These are phyloP conservation scores for Solenopsis fugax DNA, from an alignment of 1,140 invertebrate genomes.

Conservation along the genomic window DNA sequence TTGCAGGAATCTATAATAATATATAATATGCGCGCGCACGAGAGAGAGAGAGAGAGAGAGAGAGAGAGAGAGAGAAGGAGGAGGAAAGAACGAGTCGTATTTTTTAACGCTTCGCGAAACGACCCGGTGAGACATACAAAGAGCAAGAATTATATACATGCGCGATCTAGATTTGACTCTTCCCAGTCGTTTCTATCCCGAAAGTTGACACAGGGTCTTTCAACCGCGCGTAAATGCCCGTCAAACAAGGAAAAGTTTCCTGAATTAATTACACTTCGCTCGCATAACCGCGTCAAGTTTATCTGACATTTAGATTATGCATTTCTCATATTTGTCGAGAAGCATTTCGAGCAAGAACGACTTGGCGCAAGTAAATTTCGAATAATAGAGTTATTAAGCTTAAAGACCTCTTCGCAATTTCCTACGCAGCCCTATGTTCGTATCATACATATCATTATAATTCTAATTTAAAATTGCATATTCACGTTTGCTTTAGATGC, in stretches of 20 bases:
- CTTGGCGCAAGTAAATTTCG: conserved; percentile 42
- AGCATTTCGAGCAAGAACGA: conserved; percentile 32
- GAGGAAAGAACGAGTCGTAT: conserved; percentile 5
- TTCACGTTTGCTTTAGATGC: background rate
- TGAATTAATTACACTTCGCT: conserved; percentile 55
- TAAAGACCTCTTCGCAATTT: conserved; percentile 27
- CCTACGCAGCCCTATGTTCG: background rate
- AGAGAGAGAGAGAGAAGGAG: no score
- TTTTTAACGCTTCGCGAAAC: conserved; percentile 26
- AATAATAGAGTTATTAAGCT: conserved; percentile 46
- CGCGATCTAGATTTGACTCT: conserved; percentile 54
- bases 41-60: no score
- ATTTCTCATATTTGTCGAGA: conserved; percentile 46
- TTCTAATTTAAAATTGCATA: conserved; percentile 2
- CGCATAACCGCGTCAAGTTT: conserved; percentile 53
- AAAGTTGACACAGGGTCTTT: conserved; percentile 50
- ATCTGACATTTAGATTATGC: conserved; percentile 52
- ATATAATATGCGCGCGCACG: conserved; percentile 3
- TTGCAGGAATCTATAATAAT: conserved; percentile 52
- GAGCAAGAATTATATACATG: conserved; percentile 34
- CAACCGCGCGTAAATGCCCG: conserved; percentile 47
- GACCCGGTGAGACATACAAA: background rate
- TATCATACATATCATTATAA: background rate
- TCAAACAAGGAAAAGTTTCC: conserved; percentile 56
- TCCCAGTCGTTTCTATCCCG: conserved; percentile 15